Evolutionary conservation across 2,888 invertebrate genomes (phyloP).

Genomic region (Myopa testacea): DNA sequence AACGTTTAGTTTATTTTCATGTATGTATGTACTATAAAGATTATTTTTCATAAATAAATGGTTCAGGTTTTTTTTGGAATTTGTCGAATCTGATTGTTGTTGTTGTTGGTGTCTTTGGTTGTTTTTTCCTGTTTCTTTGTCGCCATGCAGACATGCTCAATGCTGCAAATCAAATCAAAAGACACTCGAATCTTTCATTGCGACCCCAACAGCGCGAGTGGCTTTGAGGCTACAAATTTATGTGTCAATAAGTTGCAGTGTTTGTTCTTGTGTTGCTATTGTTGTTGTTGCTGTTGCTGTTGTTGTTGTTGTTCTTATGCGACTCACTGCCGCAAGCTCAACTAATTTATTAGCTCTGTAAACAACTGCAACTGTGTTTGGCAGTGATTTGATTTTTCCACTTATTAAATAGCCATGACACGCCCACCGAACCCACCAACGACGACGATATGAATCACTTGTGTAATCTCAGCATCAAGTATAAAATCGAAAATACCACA

Average conservation of each 20-base stretch:
- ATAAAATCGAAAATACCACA: not conserved
- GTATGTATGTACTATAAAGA: not conserved
- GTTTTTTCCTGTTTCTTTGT: not conserved
- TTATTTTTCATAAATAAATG: too few species aligned
- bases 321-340: slow-evolving; percentile 9
- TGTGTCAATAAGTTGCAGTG: slow-evolving; percentile 20
- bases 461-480: not conserved
- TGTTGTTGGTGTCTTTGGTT: not conserved
- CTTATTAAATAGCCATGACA: slow-evolving; percentile 49
- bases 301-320: not conserved
- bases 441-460: slow-evolving; percentile 63
- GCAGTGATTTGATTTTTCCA: slow-evolving; percentile 36
- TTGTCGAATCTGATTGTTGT: not conserved
- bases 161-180: slow-evolving; percentile 12
- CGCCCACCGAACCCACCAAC: slow-evolving; percentile 63
- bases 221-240: slow-evolving; percentile 31
- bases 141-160: not conserved
- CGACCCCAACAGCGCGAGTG: too few species aligned
- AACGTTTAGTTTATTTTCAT: not conserved
- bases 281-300: slow-evolving; percentile 1
- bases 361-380: slow-evolving; percentile 37
- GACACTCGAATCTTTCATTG: slow-evolving; percentile 12
- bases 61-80: not conserved
- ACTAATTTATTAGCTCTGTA: slow-evolving; percentile 24
- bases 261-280: not conserved